These are phyloP conservation scores for Drosophila paranaensis DNA, from an alignment of 2,888 invertebrate genomes.

Conservation along the genomic window DNA sequence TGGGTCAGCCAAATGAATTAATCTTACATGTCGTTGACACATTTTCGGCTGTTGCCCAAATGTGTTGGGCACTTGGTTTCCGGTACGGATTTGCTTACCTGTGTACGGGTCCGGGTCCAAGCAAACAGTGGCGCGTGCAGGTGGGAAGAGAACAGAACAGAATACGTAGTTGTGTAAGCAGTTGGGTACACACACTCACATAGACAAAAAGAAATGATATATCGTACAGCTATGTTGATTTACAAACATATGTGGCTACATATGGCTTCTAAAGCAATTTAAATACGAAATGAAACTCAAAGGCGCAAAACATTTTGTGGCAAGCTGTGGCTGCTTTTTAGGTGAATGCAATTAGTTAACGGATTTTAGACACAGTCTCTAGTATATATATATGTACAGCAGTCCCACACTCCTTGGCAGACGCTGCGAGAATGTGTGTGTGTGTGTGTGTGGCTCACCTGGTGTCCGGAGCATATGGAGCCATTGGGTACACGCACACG, in stretches of 20 bases:
- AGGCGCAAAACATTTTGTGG: slow-evolving; percentile 77
- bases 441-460: slow-evolving; percentile 78
- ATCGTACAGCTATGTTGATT: slow-evolving; percentile 11
- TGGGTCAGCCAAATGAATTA: slow-evolving; percentile 64
- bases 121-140: slow-evolving; percentile 21
- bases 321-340: slow-evolving; percentile 65
- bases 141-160: slow-evolving; percentile 52
- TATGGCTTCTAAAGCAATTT: slow-evolving; percentile 47
- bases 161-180: slow-evolving; percentile 40
- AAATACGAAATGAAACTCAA: slow-evolving; percentile 65
- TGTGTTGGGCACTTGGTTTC: slow-evolving; percentile 63
- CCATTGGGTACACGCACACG: slow-evolving; percentile 85
- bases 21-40: slow-evolving; percentile 83
- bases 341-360: slow-evolving; percentile 71
- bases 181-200: slow-evolving; percentile 14
- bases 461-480: slow-evolving; percentile 85
- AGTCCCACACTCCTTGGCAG: slow-evolving; percentile 12
- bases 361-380: slow-evolving; percentile 65
- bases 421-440: slow-evolving; percentile 9
- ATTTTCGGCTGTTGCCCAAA: slow-evolving; percentile 63
- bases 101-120: slow-evolving; percentile 41
- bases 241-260: slow-evolving; percentile 28
- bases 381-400: slow-evolving; percentile 19
- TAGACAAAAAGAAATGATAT: slow-evolving; percentile 12
- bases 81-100: slow-evolving; percentile 78